Evolutionary conservation across 2,888 invertebrate species (phyloP).

Genomic region (Noctua pronuba): DNA sequence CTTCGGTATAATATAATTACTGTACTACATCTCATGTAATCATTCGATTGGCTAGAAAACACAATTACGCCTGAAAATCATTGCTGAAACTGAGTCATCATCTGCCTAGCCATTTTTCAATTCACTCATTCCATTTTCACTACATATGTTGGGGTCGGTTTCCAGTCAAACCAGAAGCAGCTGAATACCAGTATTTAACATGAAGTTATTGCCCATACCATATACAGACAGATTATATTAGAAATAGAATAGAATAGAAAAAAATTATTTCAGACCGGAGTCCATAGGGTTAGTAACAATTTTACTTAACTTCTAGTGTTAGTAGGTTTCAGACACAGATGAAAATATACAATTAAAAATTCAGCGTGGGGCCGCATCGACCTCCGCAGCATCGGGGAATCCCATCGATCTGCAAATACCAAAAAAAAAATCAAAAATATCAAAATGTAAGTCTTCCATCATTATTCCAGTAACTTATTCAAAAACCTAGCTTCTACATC

Average conservation of each 20-base stretch:
- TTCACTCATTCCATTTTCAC: too few species aligned
- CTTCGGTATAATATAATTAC: neutral
- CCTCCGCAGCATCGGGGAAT: too few species aligned
- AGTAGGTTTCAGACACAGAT: too few species aligned
- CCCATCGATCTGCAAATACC: too few species aligned
- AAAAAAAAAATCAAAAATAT: too few species aligned
- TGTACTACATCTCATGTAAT: neutral
- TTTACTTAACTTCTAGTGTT: too few species aligned
- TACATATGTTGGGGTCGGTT: neutral
- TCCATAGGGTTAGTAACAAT: too few species aligned
- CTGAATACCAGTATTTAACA: neutral
- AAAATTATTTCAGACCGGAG: too few species aligned
- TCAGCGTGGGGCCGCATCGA: too few species aligned
- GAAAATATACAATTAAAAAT: too few species aligned
- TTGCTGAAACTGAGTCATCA: neutral
- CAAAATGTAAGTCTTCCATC: neutral
- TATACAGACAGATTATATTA: too few species aligned
- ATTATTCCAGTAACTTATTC: constrained; percentile 1
- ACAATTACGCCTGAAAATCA: neutral
- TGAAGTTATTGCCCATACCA: neutral
- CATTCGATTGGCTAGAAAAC: neutral
- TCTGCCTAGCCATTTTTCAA: neutral
- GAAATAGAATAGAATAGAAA: too few species aligned
- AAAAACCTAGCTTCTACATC: constrained; percentile 3
- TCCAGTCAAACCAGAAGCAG: neutral